Evolutionary conservation across 2,888 invertebrate species (phyloP).

Genomic region (Ischnura elegans): DNA sequence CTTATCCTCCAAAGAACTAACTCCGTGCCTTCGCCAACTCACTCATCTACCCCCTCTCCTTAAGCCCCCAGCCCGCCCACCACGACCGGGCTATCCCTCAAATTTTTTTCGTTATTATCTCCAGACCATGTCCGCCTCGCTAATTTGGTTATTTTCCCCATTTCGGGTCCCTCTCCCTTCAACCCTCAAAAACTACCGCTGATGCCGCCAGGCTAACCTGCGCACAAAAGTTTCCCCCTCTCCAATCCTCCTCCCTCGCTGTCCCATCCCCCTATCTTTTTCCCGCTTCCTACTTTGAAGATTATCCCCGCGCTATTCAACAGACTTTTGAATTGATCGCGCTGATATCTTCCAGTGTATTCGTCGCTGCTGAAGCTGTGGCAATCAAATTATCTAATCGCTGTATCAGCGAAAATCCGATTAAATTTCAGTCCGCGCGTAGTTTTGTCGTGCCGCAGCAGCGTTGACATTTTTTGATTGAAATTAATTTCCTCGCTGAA

Average conservation of each 20-base stretch:
- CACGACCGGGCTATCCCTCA: constrained; percentile 11
- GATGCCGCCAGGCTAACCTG: neutral
- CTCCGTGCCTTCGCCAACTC: neutral
- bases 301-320: neutral
- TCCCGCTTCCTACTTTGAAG: neutral
- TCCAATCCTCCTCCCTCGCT: neutral
- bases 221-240: neutral
- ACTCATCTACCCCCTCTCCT: neutral
- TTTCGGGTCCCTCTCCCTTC: neutral
- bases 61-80: no score
- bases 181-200: neutral
- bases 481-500: no score
- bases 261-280: no score
- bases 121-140: constrained; percentile 66
- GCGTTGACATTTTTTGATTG: no score
- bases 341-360: no score
- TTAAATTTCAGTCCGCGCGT: no score
- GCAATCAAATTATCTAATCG: no score
- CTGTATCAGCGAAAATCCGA: no score
- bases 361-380: no score
- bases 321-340: no score
- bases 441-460: no score
- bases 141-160: constrained; percentile 67
- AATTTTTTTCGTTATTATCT: constrained; percentile 61
- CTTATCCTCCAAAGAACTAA: neutral